Evolutionary conservation across 2,113 vertebrate genomes (phyloP).

Genomic region (Oophaga pumilio): DNA sequence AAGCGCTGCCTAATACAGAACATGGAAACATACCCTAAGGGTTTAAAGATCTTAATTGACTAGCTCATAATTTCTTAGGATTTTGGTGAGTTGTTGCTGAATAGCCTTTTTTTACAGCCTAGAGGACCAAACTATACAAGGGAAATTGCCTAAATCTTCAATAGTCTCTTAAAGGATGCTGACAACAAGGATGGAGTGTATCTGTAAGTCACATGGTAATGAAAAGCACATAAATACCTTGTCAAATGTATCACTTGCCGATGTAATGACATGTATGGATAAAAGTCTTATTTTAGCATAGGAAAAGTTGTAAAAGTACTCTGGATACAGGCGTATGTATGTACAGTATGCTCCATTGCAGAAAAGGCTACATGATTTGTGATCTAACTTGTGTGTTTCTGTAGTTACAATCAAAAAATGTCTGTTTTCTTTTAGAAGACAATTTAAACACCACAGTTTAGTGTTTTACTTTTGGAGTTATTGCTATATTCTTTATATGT

Average conservation of each 20-base stretch:
- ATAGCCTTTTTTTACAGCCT: background rate
- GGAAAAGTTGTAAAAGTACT: background rate
- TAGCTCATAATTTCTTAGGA: too few species aligned
- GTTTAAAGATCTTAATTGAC: too few species aligned
- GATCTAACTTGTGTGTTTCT: background rate
- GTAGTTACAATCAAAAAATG: background rate
- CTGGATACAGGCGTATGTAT: background rate
- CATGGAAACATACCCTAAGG: too few species aligned
- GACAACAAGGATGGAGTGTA: background rate
- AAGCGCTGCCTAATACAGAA: too few species aligned
- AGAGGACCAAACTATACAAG: background rate
- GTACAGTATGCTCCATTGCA: background rate
- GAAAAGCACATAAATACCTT: background rate
- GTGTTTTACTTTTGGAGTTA: background rate
- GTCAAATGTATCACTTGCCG: background rate
- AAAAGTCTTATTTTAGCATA: background rate
- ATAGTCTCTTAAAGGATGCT: background rate
- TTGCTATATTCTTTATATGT: background rate
- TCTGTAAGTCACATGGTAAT: background rate
- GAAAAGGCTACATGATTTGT: background rate
- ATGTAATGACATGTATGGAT: background rate
- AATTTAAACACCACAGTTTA: background rate
- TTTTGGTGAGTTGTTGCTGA: background rate
- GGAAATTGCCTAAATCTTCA: background rate
- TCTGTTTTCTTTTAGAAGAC: background rate